phyloP scores from a whole-genome alignment of 1,140 invertebrate genomes.

The Tetragonula clypearis region DNA sequence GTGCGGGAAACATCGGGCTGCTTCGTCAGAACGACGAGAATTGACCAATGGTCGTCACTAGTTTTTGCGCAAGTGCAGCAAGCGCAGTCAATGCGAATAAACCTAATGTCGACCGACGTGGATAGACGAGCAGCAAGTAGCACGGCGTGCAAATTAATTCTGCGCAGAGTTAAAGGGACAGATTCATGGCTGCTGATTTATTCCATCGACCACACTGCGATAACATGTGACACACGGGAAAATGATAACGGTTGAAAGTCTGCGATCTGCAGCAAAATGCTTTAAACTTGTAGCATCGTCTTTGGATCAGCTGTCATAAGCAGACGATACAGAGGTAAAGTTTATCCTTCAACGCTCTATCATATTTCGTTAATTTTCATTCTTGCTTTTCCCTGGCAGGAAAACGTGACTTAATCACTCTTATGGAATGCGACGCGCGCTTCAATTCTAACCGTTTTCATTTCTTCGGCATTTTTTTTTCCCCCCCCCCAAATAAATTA shows the following conservation, averaged over 20 bases:
- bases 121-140: conserved; percentile 41
- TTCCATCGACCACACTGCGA: not conserved
- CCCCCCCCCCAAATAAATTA: not conserved
- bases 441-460: too few species aligned
- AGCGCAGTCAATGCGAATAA: conserved; percentile 42
- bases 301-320: conserved; percentile 65
- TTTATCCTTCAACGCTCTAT: conserved; percentile 18
- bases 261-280: conserved; percentile 29
- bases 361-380: not conserved
- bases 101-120: conserved; percentile 46
- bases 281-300: conserved; percentile 39
- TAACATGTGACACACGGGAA: conserved; percentile 36
- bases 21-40: conserved; percentile 2
- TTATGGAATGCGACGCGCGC: not conserved
- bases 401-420: not conserved
- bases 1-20: conserved; percentile 13
- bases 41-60: conserved; percentile 25
- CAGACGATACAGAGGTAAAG: conserved; percentile 64
- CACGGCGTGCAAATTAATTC: conserved; percentile 30
- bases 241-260: conserved; percentile 32
- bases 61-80: conserved; percentile 34
- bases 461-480: not conserved
- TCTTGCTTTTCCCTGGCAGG: not conserved
- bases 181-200: conserved; percentile 17
- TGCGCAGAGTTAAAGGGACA: not conserved